phyloP scores from a whole-genome alignment of 2,113 vertebrate species.

The Semnopithecus entellus region DNA sequence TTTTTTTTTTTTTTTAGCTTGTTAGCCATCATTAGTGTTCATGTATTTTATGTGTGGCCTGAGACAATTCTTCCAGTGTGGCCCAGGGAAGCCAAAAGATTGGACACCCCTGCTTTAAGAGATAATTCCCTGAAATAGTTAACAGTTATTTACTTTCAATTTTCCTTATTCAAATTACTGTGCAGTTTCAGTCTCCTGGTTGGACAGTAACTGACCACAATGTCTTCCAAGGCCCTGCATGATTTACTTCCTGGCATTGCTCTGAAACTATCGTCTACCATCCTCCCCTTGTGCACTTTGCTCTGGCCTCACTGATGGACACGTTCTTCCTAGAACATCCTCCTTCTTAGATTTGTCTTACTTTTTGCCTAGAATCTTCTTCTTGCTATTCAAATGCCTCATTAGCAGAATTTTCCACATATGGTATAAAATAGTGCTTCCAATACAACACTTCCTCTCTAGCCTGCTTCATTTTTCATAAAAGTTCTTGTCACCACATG shows the following conservation, averaged over 20 bases:
- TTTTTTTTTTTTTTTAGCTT: too few species aligned
- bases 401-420: not conserved
- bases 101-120: too few species aligned
- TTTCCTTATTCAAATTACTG: not conserved
- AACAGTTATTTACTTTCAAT: not conserved
- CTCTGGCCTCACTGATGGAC: not conserved
- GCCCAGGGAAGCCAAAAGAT: too few species aligned
- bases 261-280: not conserved
- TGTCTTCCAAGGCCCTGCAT: not conserved
- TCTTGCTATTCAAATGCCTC: not conserved
- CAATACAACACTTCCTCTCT: not conserved
- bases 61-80: too few species aligned
- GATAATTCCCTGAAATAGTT: not conserved
- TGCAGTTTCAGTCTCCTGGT: not conserved
- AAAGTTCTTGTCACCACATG: not conserved
- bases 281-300: not conserved
- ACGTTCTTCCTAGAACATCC: not conserved
- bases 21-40: too few species aligned
- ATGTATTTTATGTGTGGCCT: too few species aligned
- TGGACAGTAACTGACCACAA: not conserved
- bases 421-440: not conserved
- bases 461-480: not conserved
- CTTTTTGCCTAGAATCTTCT: not conserved
- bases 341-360: not conserved
- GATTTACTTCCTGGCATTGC: not conserved